Conservation (phyloP, 37 sponge, comb jelly and placozoan genomes). For the Dysidea cf. avara region DNA sequence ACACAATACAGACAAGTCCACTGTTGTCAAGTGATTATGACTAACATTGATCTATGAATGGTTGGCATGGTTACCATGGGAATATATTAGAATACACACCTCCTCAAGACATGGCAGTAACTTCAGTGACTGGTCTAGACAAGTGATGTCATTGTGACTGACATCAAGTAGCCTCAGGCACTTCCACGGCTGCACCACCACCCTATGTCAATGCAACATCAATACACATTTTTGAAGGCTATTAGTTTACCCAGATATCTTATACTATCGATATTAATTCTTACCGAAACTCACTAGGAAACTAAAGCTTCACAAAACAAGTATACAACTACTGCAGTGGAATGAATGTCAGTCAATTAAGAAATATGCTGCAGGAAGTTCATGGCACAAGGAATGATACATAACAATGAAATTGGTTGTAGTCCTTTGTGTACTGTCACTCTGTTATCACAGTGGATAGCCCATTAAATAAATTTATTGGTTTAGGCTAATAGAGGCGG, state of each 20-base stretch:
- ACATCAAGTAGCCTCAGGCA: conserved; percentile 57
- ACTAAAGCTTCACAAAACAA: neutral
- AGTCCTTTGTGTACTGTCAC: too few relatives aligned
- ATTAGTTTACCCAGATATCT: neutral
- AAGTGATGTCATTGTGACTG: conserved; percentile 61
- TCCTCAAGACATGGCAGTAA: conserved; percentile 60
- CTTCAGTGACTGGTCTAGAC: conserved; percentile 61
- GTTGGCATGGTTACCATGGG: neutral
- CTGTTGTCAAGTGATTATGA: conserved; percentile 55
- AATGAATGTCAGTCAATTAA: neutral
- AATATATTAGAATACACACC: conserved; percentile 17
- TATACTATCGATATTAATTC: neutral
- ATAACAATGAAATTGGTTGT: too few relatives aligned
- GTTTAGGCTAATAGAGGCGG: too few relatives aligned
- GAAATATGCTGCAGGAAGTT: too few relatives aligned
- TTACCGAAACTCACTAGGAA: neutral
- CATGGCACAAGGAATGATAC: too few relatives aligned
- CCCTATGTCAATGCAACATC: conserved; percentile 14
- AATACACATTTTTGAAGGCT: too few relatives aligned
- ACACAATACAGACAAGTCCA: conserved; percentile 59
- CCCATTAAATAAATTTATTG: too few relatives aligned
- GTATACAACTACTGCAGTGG: neutral
- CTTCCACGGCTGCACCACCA: conserved; percentile 82
- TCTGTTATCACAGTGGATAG: too few relatives aligned
- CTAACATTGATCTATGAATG: conserved; percentile 48